These are phyloP conservation scores for Pantherophis vulpinus DNA, from an alignment of 2,797 vertebrate genomes.

Conservation along the genomic window DNA sequence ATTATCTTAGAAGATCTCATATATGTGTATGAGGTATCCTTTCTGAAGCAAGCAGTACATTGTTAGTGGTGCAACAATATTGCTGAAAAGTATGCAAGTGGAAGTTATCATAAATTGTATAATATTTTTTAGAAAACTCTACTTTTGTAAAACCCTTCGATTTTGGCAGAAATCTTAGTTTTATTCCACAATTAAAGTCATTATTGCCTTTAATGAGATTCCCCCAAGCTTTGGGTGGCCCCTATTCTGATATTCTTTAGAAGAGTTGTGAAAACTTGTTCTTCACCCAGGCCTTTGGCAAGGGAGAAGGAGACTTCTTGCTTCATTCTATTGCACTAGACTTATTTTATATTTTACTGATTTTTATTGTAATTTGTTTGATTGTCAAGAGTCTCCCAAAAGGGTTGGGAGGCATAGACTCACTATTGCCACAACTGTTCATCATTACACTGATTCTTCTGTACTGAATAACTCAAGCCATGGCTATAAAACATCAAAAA, in stretches of 20 bases:
- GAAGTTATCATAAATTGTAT: background rate
- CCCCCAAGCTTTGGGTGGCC: background rate
- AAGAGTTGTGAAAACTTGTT: background rate
- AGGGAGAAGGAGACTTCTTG: background rate
- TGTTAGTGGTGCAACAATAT: background rate
- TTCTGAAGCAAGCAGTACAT: background rate
- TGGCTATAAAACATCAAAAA: too few relatives aligned
- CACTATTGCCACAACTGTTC: too few relatives aligned
- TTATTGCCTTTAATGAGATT: background rate
- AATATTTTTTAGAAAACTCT: background rate
- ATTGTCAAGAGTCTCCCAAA: background rate
- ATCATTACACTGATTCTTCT: too few relatives aligned
- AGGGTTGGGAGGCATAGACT: background rate
- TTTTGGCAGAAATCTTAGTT: background rate
- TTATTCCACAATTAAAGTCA: background rate
- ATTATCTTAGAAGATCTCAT: background rate
- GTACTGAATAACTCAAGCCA: too few relatives aligned
- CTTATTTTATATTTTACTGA: background rate
- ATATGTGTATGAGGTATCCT: background rate
- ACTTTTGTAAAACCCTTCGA: background rate
- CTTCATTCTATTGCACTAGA: background rate
- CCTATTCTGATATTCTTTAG: background rate
- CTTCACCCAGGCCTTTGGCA: background rate
- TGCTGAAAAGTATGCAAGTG: background rate
- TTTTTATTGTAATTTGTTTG: background rate